These are phyloP conservation scores for Trididemnum miniatum DNA, from an alignment of 23 tunicate species.

Conservation along the genomic window DNA sequence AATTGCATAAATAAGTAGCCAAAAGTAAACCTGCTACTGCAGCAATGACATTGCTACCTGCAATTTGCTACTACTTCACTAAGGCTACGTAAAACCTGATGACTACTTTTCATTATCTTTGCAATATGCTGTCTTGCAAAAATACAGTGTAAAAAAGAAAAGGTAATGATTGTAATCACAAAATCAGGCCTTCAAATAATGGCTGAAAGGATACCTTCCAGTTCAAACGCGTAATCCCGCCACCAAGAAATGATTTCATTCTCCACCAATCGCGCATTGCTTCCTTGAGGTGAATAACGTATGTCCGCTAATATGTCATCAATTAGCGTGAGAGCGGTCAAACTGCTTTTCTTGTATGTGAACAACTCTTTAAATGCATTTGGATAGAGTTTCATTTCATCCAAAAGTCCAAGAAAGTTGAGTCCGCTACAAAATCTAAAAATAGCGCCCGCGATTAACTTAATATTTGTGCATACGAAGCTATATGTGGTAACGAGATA, in stretches of 20 bases:
- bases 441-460: neutral
- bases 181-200: too few relatives aligned
- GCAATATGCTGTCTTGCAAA: neutral
- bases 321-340: slow-evolving; percentile 1
- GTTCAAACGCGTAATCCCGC: slow-evolving; percentile 31
- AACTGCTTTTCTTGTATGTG: neutral
- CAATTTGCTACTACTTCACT: too few relatives aligned
- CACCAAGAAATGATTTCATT: slow-evolving; percentile 10
- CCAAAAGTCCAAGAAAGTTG: neutral
- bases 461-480: neutral
- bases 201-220: neutral
- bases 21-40: neutral
- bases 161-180: too few relatives aligned
- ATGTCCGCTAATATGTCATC: neutral
- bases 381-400: slow-evolving; percentile 7
- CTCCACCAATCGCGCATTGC: neutral
- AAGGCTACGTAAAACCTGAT: too few relatives aligned
- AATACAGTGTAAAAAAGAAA: too few relatives aligned
- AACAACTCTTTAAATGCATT: neutral
- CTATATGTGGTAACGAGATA: neutral
- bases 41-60: too few relatives aligned
- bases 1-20: neutral
- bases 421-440: slow-evolving; percentile 14
- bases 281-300: slow-evolving; percentile 2
- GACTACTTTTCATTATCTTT: too few relatives aligned